These are phyloP conservation scores for Heliconius hewitsoni DNA, from an alignment of 1,140 invertebrate genomes.

Conservation along the genomic window DNA sequence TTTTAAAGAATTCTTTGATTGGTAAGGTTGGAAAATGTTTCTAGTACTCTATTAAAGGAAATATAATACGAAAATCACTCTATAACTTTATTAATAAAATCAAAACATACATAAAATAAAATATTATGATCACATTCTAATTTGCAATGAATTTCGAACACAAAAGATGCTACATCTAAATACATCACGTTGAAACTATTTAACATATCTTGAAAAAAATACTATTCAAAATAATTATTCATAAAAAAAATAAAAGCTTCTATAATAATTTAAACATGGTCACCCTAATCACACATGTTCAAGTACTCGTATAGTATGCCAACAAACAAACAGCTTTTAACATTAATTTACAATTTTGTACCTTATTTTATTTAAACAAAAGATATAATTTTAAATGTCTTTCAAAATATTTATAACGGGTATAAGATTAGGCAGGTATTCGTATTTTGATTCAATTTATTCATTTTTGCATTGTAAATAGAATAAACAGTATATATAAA, in stretches of 20 bases:
- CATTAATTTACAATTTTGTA: background rate
- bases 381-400: background rate
- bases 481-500: background rate
- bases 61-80: no score
- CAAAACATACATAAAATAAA: no score
- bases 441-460: background rate
- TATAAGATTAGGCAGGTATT: conserved; percentile 16
- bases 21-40: no score
- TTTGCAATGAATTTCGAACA: no score
- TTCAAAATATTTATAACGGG: conserved; percentile 14
- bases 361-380: background rate
- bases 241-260: background rate
- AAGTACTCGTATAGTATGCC: conserved; percentile 16
- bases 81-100: no score
- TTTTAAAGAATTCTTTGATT: no score
- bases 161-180: no score
- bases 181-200: no score
- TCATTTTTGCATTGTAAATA: conserved; percentile 5
- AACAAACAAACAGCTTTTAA: conserved; percentile 14
- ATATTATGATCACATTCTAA: no score
- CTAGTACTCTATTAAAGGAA: no score
- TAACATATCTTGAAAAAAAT: no score
- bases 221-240: no score
- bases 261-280: conserved; percentile 6
- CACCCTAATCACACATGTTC: conserved; percentile 22